Base-by-base conservation (phyloP, 2,113 vertebrate species). In the Mustelus asterias region DNA sequence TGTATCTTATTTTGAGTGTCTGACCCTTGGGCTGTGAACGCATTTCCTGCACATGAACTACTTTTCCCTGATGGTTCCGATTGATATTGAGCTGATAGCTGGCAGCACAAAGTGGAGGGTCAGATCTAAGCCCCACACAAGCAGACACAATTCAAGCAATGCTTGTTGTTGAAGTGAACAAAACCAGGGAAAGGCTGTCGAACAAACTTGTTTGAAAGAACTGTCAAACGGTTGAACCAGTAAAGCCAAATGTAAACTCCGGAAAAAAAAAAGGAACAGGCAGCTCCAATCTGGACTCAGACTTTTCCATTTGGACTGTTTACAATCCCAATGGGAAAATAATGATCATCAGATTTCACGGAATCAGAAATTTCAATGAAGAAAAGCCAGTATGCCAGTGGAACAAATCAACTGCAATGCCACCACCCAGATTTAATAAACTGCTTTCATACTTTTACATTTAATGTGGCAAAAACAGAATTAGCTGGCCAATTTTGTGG, bases 311-410 rank as follows among this genome's bases (percentile, higher is more conserved):
- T 94, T 65, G 63, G 90, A 65, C 33, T 9, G 63, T 94, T 94
- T 94, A 94, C 90, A 94, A 37, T 60, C 88, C 54, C 88, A 60
- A 90, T 90, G 54, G 88, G 88, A 90, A 60, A 90, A 90, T 94
- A 93, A 93, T 20, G 11, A 67, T 44, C 65, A 67, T 70, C 22
- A 10, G 63, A 14, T 94, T 94, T 94, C 54, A 37, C 6, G 63
- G 65, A 94, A 92, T 60, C 54, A 92, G 29, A 60, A 92, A 92
- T 92, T 60, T 92, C 88, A 63, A 20, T 92, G 60, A 29, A 63
- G 33, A n/a, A 16, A 88, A 3, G 7, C 80, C 16, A 93, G 20
- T 33, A 7, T 41, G 29, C 33, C 89, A 65, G 33, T 37, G 89
- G 80, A 65, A n/a, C 60, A 93, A 33, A 92, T 65, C 89, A 65